phyloP scores from a whole-genome alignment of 2,888 invertebrate species.

The Linnaemya tessellans region DNA sequence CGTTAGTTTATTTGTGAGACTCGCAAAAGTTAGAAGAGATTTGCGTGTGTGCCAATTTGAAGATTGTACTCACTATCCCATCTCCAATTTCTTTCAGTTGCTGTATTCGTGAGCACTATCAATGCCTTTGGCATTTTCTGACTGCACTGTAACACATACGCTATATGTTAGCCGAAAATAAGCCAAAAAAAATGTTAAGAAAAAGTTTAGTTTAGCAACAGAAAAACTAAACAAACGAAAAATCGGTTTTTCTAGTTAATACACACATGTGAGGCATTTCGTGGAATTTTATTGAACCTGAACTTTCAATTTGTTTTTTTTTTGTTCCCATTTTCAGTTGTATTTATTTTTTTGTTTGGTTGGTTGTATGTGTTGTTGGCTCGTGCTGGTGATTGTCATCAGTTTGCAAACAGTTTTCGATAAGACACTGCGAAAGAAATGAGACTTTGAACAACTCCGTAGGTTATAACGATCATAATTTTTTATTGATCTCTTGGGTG shows the following conservation, averaged over 20 bases:
- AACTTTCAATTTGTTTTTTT: constrained; percentile 66
- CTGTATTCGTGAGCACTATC: constrained; percentile 13
- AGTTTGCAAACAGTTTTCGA: constrained; percentile 30
- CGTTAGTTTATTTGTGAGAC: too few relatives aligned
- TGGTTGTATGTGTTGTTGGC: constrained; percentile 69
- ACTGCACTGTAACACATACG: background rate
- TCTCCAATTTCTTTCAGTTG: background rate
- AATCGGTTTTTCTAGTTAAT: constrained; percentile 61
- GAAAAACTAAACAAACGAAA: constrained; percentile 55
- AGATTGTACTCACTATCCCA: background rate
- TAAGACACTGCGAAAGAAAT: constrained; percentile 30
- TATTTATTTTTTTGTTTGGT: constrained; percentile 18
- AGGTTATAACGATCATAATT: too few relatives aligned
- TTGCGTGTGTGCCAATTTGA: background rate
- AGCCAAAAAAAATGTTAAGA: constrained; percentile 21
- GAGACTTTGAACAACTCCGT: background rate
- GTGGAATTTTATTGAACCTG: constrained; percentile 72
- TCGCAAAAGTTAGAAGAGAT: too few relatives aligned
- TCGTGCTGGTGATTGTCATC: constrained; percentile 60
- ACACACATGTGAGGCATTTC: constrained; percentile 68
- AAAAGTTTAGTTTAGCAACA: constrained; percentile 46
- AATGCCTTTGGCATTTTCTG: constrained; percentile 49
- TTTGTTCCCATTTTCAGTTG: background rate
- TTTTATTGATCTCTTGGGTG: too few relatives aligned
- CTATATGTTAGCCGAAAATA: background rate